A percentile compares a stretch with the other conserved stretches of the same genome.
These are phyloP conservation scores for Rhopalosiphum maidis DNA, from an alignment of 1,140 invertebrate genomes.

Conservation along the genomic window DNA sequence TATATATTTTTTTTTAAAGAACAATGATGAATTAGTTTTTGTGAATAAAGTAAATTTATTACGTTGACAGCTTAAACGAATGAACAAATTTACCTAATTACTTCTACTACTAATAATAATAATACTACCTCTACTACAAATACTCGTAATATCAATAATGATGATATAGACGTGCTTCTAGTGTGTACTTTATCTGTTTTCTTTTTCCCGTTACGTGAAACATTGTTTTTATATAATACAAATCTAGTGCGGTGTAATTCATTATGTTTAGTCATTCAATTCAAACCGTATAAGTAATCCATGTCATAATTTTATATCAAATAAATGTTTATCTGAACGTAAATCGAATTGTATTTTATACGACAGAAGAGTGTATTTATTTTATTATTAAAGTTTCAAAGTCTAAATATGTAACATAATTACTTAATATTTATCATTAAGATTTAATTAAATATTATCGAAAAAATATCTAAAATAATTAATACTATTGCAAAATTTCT, in stretches of 20 bases:
- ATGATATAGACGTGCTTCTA: not conserved
- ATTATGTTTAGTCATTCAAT: not conserved
- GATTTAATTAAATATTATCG: not conserved
- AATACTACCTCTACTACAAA: too few species aligned
- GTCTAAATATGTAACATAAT: not conserved
- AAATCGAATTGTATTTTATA: not conserved
- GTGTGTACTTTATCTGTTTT: not conserved
- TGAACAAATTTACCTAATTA: not conserved
- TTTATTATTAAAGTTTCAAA: not conserved
- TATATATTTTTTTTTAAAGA: not conserved
- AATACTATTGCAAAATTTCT: not conserved
- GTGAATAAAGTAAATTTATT: not conserved
- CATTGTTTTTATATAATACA: not conserved
- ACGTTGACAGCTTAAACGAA: not conserved
- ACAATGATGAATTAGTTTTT: constrained; percentile 9
- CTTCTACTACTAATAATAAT: not conserved
- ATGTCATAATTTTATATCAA: not conserved
- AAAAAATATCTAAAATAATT: not conserved
- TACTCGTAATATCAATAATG: not conserved
- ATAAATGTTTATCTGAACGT: not conserved
- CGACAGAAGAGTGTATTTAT: not conserved
- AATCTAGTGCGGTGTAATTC: not conserved
- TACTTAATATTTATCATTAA: not conserved
- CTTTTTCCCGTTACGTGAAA: not conserved
- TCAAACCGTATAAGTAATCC: not conserved